These are phyloP conservation scores for Stegana nigrithorax DNA, from an alignment of 2,888 invertebrate species.

Conservation along the genomic window DNA sequence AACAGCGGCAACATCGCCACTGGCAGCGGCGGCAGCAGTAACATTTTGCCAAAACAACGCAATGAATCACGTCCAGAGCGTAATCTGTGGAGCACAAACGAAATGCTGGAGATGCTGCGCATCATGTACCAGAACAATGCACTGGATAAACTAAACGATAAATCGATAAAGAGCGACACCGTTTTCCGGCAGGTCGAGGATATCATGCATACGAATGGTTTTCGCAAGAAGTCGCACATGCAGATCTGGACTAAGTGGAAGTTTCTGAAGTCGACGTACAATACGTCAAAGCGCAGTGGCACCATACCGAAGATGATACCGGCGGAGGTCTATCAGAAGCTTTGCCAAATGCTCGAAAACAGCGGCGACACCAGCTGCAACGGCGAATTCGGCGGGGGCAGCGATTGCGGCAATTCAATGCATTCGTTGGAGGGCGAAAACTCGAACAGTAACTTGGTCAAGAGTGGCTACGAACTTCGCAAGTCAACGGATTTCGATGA, in stretches of 20 bases:
- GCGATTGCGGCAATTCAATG: conserved; percentile 45
- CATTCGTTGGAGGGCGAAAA: conserved; percentile 51
- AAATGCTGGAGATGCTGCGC: conserved; percentile 63
- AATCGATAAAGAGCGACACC: conserved; percentile 64
- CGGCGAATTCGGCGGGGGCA: conserved; percentile 29
- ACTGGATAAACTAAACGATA: conserved; percentile 61
- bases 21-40: conserved; percentile 7
- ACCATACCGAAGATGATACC: conserved; percentile 64
- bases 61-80: conserved; percentile 57
- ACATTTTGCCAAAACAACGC: conserved; percentile 12
- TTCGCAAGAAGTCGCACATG: conserved; percentile 63
- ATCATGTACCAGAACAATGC: conserved; percentile 64
- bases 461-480: conserved; percentile 4
- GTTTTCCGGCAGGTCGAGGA: conserved; percentile 64
- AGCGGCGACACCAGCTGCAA: conserved; percentile 22
- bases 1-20: conserved; percentile 8
- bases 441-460: conserved; percentile 22
- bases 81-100: conserved; percentile 66
- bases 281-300: conserved; percentile 64
- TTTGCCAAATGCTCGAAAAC: conserved; percentile 54
- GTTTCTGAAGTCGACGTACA: conserved; percentile 67
- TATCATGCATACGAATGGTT: conserved; percentile 62
- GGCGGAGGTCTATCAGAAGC: conserved; percentile 54
- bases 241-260: conserved; percentile 69
- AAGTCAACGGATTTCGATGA: conserved; percentile 30